Conservation (phyloP, 2,113 vertebrate genomes). For the Silurus meridionalis region DNA sequence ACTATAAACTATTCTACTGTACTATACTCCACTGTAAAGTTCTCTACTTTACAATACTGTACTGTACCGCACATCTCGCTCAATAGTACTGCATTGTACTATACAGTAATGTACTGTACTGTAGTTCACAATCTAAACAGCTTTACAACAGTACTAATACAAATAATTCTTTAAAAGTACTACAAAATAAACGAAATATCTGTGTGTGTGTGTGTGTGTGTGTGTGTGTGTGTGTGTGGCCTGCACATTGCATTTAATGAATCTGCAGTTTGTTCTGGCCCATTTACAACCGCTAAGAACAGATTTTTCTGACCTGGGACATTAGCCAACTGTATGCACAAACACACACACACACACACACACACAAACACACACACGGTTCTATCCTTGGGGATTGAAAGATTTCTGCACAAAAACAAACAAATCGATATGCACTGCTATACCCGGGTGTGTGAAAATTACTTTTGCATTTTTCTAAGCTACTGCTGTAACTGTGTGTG, state of each 20-base stretch:
- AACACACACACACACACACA: slow-evolving; percentile 27
- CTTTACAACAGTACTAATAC: too few relatives aligned
- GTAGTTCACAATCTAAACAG: too few relatives aligned
- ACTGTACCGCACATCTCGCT: neutral
- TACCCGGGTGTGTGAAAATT: slow-evolving; percentile 9
- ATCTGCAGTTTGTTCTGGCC: slow-evolving; percentile 44
- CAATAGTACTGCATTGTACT: too few relatives aligned
- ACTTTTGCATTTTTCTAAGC: slow-evolving; percentile 1
- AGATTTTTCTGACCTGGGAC: slow-evolving; percentile 40
- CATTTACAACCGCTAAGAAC: slow-evolving; percentile 23
- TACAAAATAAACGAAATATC: neutral
- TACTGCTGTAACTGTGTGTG: too few relatives aligned
- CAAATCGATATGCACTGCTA: neutral
- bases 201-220: slow-evolving; percentile 4
- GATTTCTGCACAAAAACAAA: slow-evolving; percentile 16
- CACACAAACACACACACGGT: neutral
- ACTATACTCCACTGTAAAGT: neutral
- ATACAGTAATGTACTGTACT: too few relatives aligned
- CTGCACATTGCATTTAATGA: neutral
- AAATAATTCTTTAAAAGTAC: too few relatives aligned
- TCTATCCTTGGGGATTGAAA: slow-evolving; percentile 17
- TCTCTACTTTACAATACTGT: neutral
- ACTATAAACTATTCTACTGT: neutral
- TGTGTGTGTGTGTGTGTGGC: neutral
- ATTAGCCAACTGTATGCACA: slow-evolving; percentile 31